phyloP scores from a whole-genome alignment of 2,113 vertebrate species.

The Spermophilus dauricus region DNA sequence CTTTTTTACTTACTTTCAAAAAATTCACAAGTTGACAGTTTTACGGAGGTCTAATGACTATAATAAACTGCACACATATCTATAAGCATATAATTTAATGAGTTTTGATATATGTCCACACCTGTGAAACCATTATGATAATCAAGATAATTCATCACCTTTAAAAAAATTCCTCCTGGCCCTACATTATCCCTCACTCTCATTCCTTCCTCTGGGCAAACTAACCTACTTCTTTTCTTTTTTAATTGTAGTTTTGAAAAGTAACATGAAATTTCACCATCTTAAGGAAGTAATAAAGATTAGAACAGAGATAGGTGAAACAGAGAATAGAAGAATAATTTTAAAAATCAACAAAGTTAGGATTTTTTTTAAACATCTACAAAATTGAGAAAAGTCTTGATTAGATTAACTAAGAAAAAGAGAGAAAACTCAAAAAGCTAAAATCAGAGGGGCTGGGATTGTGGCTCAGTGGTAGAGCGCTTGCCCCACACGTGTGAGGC shows the following conservation, averaged over 20 bases:
- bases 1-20: slow-evolving; percentile 32
- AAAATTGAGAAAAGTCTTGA: not conserved
- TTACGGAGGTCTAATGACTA: not conserved
- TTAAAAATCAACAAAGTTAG: not conserved
- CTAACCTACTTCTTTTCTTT: not conserved
- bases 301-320: not conserved
- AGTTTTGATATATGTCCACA: not conserved
- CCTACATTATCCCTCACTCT: not conserved
- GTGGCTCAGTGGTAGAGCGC: too few relatives aligned
- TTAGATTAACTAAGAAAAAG: not conserved
- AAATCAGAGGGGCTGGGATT: too few relatives aligned
- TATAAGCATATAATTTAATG: not conserved
- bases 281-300: not conserved
- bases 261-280: not conserved
- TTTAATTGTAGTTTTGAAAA: too few relatives aligned
- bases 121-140: not conserved
- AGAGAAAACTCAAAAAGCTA: too few relatives aligned
- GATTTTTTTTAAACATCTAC: not conserved
- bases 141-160: not conserved
- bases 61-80: not conserved
- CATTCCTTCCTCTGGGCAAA: not conserved
- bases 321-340: not conserved
- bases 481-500: too few relatives aligned
- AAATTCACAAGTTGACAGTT: slow-evolving; percentile 2
- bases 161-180: not conserved